Base-by-base conservation (phyloP, 2,113 vertebrate species). In the Lasiurus borealis region DNA sequence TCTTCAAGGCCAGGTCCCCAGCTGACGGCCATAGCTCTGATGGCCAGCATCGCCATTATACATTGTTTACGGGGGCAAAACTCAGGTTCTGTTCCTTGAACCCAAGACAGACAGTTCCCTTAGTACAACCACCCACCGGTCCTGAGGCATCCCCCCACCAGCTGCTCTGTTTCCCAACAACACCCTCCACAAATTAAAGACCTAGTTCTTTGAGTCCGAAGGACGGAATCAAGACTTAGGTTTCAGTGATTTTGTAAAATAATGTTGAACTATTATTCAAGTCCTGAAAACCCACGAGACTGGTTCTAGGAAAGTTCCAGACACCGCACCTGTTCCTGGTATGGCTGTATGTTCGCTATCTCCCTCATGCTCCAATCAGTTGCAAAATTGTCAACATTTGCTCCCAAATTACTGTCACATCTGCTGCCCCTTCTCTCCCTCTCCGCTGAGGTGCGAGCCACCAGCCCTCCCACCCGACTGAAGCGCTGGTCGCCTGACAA, bases 241-340 rank as follows among this genome's bases (percentile, higher is more conserved):
- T 73, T 84, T 92, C 44, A 92, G 29, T 64, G 57, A 73, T 57
- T 66, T 34, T 68, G 54, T 73, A 68, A 75, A 85, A 50, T 77
- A 31, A 4, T 69, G 54, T 4, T 81, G 40, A 75, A 21, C 27
- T 16, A 23, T 85, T 27, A 14, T 8, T 89, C 19, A 83, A n/a
- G 50, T 50, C 12, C 13, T 14, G 62, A 46, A 44, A 23, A 82
- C 64, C 36, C 7, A 3, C 0, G 5, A 27, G 14, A 72, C 29
- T 62, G n/a, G n/a, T 31, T 91, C 36, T 31, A 48, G 77, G 13
- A 44, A 76, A 34, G 48, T 69, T 54, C 48, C 11, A 0, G 23
- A 54, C 34, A 8, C 18, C 27, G 72, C 13, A 0, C 6, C 34
- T 71, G 46, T 18, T 54, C n/a, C 11, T 66, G 7, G 29, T 5